Base-by-base conservation (phyloP, 2,888 invertebrate species). In the Plemyria rubiginata region DNA sequence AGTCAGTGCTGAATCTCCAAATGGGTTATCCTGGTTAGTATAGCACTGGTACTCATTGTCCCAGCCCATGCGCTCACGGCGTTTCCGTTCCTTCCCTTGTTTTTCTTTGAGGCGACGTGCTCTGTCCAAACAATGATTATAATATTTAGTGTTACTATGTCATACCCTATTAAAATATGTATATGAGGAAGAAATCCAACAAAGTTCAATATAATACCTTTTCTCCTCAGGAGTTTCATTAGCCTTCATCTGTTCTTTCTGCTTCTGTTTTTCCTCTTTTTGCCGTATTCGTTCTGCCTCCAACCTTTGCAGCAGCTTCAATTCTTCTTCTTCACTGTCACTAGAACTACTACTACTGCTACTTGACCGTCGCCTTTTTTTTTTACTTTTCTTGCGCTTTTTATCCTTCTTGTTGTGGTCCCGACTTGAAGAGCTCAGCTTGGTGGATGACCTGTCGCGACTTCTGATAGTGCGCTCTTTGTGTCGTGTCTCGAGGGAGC, bases 21-120 rank as follows among this genome's bases (percentile, higher is more conserved):
- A 99, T 0, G 99, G 99, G 90, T 99, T 99, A 86, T 99, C 99
- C 55, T 97, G 97, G 86, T 99, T 99, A 0, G 99, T 99, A 81
- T 99, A 99, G 79, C 98, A 98, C 66, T 98, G 95, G 82, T 98
- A 98, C 85, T 99, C 99, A 70, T 96, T 97, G 85, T 99, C 99
- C 99, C 98, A 99, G 6, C 99, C 99, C 98, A 99, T 98, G 70
- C 97, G 94, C 83, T 98, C 97, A 60, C 98, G 97, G 0, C 98
- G 91, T 66, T 95, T 95, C 0, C 97, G 94, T 84, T 98, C 98
- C 78, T 99, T 99, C 0, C 95, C 96, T 81, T 97, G 96, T 85
- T 99, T 99, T 79, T 99, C 99, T 57, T 94, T 94, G 46, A 99
- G 88, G 48, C 99, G 94, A 16, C 99, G 94, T 3, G 90, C 88